Evolutionary conservation across 1,140 invertebrate species (phyloP).

Genomic region (Papilio aristodemus): DNA sequence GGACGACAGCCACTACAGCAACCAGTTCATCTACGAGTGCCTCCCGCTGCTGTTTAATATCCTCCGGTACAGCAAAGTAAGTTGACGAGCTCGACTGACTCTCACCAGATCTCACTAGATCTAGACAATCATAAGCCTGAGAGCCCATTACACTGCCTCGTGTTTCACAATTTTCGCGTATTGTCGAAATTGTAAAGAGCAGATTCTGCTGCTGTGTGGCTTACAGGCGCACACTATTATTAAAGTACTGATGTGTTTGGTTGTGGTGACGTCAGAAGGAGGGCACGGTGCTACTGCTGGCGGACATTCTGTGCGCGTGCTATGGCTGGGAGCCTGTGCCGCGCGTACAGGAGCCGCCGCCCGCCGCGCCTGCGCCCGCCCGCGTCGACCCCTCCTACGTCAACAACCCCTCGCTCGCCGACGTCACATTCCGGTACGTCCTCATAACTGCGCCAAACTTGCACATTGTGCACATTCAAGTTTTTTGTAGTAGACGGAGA

Average conservation of each 20-base stretch:
- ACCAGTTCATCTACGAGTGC: conserved; percentile 94
- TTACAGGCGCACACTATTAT: no score
- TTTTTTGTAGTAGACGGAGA: no score
- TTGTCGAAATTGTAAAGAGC: no score
- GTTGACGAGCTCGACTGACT: not conserved
- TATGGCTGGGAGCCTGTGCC: conserved; percentile 93
- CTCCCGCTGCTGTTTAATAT: conserved; percentile 94
- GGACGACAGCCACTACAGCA: conserved; percentile 88
- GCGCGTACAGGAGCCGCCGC: conserved; percentile 86
- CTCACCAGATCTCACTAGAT: no score
- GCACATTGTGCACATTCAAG: no score
- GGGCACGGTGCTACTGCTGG: conserved; percentile 91
- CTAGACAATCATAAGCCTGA: no score
- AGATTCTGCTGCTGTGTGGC: no score
- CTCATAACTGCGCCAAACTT: no score
- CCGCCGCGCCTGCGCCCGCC: conserved; percentile 83
- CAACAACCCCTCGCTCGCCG: conserved; percentile 94
- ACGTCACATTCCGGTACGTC: conserved; percentile 89
- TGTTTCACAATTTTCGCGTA: no score
- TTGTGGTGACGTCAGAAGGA: conserved; percentile 84
- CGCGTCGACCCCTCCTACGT: conserved; percentile 95
- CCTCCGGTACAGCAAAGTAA: conserved; percentile 93
- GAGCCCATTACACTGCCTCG: no score
- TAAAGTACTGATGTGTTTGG: not conserved
- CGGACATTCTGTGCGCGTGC: conserved; percentile 94